phyloP scores from a whole-genome alignment of 2,797 vertebrate species.

The Lacerta viridis region DNA sequence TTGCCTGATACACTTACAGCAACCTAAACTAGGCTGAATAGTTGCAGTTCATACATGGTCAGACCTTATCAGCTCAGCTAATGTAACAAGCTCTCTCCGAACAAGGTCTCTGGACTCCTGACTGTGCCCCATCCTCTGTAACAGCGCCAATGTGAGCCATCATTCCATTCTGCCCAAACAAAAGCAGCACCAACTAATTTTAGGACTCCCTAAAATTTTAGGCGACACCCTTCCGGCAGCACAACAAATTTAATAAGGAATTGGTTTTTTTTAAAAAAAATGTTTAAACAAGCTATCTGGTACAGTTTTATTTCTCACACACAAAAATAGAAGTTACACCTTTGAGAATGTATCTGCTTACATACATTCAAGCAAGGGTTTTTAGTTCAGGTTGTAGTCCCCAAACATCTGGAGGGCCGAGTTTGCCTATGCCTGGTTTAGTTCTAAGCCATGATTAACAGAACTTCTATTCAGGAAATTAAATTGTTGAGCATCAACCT shows the following conservation, averaged over 20 bases:
- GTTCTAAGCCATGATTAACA: neutral
- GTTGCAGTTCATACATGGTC: conserved; percentile 2
- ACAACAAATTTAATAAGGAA: neutral
- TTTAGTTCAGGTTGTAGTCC: neutral
- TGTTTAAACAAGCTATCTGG: neutral
- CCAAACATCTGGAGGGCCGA: no score
- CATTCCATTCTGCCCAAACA: neutral
- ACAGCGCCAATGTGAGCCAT: neutral
- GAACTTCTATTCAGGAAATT: neutral
- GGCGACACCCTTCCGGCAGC: neutral
- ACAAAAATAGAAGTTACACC: neutral
- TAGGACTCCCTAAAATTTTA: neutral
- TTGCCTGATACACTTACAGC: neutral
- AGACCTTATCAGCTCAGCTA: neutral
- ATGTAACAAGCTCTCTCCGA: neutral
- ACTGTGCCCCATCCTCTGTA: neutral
- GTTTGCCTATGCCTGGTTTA: neutral
- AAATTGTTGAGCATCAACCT: neutral
- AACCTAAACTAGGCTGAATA: neutral
- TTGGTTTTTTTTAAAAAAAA: neutral
- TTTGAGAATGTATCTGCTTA: neutral
- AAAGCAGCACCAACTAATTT: neutral
- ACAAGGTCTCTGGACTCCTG: neutral
- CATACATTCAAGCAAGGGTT: neutral
- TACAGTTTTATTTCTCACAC: neutral